phyloP scores from a whole-genome alignment of 2,113 vertebrate genomes.

The Chaenocephalus aceratus region DNA sequence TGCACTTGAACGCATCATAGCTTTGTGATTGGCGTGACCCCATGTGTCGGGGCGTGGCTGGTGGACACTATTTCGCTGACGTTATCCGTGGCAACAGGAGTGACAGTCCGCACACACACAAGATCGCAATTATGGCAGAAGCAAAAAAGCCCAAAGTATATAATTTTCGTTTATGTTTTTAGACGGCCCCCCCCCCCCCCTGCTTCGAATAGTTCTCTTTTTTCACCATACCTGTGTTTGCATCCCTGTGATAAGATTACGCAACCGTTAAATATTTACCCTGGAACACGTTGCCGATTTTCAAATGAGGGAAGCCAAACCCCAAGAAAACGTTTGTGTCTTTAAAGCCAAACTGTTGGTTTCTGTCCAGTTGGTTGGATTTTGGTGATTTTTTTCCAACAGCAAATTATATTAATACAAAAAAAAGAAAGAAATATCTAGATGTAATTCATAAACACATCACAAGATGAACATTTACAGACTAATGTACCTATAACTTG shows the following conservation, averaged over 20 bases:
- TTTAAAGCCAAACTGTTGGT: not conserved
- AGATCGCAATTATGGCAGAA: too few relatives aligned
- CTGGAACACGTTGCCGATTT: not conserved
- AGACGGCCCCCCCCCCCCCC: too few relatives aligned
- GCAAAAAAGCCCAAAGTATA: too few relatives aligned
- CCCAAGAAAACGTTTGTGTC: not conserved
- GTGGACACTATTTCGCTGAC: too few relatives aligned
- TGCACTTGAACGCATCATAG: too few relatives aligned
- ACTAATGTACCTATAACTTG: not conserved
- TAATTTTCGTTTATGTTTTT: too few relatives aligned
- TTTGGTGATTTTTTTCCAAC: not conserved
- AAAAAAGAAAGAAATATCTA: not conserved
- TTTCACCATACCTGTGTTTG: too few relatives aligned
- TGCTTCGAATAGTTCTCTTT: too few relatives aligned
- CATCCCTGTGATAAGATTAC: not conserved
- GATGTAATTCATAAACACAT: not conserved
- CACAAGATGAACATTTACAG: not conserved
- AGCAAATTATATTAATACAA: not conserved
- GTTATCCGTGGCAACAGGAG: too few relatives aligned
- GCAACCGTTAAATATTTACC: not conserved
- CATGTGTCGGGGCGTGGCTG: too few relatives aligned
- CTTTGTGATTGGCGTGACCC: too few relatives aligned
- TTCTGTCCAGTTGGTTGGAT: not conserved
- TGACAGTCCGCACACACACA: too few relatives aligned
- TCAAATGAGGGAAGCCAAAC: not conserved